Evolutionary conservation across 2,888 invertebrate species (phyloP).

Genomic region (Brenthis ino): DNA sequence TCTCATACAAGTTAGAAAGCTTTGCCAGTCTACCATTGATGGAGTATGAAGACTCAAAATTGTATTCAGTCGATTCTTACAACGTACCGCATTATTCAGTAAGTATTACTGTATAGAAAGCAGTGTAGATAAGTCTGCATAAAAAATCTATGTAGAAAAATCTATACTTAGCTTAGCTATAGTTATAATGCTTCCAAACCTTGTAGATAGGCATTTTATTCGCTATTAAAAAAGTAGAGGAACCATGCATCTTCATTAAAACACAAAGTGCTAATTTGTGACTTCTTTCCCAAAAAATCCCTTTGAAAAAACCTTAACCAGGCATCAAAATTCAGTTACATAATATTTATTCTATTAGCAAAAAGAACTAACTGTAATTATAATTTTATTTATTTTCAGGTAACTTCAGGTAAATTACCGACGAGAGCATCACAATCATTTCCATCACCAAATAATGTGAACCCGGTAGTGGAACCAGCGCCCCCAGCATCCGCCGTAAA

Average conservation of each 20-base stretch:
- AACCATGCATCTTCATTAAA: too few species aligned
- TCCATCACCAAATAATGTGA: conserved; percentile 37
- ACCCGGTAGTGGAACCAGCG: conserved; percentile 57
- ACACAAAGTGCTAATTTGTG: not conserved
- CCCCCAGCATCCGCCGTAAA: conserved; percentile 57
- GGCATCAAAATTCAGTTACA: not conserved
- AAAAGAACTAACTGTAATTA: not conserved
- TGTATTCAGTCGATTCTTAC: conserved; percentile 68
- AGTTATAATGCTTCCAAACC: not conserved
- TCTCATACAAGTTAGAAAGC: conserved; percentile 61
- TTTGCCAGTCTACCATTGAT: conserved; percentile 69
- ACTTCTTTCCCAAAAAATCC: not conserved
- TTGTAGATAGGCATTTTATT: not conserved
- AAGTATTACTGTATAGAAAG: conserved; percentile 49
- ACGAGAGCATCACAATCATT: conserved; percentile 24
- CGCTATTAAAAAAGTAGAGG: too few species aligned
- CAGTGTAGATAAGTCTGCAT: too few species aligned
- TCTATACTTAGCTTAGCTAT: too few species aligned
- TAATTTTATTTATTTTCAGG: conserved; percentile 50
- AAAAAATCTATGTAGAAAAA: too few species aligned
- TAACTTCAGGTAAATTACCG: conserved; percentile 46
- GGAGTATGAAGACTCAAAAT: conserved; percentile 63
- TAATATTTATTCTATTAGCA: not conserved
- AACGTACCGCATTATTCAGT: conserved; percentile 76
- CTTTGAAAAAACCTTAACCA: not conserved